These are phyloP conservation scores for Anthrax anthrax DNA, from an alignment of 2,888 invertebrate species.

Conservation along the genomic window DNA sequence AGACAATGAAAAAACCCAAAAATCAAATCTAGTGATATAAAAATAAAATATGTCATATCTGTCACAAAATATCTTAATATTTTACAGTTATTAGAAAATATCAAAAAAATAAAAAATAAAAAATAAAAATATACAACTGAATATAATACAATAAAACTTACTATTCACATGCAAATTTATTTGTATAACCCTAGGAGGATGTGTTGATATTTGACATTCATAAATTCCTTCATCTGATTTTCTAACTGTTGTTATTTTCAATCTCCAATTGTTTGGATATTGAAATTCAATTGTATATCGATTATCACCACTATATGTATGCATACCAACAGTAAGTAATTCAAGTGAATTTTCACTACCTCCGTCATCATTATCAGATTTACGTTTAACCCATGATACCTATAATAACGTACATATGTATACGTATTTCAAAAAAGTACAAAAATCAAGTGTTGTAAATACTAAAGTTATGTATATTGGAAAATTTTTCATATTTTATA, in stretches of 20 bases:
- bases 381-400: slow-evolving; percentile 56
- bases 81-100: too few species aligned
- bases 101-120: too few species aligned
- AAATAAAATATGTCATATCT: too few species aligned
- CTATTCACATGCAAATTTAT: slow-evolving; percentile 38
- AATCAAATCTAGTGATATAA: too few species aligned
- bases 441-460: too few species aligned
- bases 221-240: slow-evolving; percentile 40
- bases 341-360: slow-evolving; percentile 46
- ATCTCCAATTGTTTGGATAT: slow-evolving; percentile 43
- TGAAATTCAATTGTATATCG: slow-evolving; percentile 42
- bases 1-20: too few species aligned
- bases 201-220: slow-evolving; percentile 41
- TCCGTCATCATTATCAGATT: slow-evolving; percentile 24
- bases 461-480: too few species aligned
- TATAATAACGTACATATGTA: slow-evolving; percentile 22
- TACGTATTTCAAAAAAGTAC: too few species aligned
- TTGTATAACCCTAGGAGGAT: slow-evolving; percentile 40
- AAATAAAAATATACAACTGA: too few species aligned
- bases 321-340: slow-evolving; percentile 49
- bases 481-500: too few species aligned
- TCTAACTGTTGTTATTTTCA: slow-evolving; percentile 38
- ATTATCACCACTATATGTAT: slow-evolving; percentile 51
- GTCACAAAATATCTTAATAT: too few species aligned
- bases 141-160: slow-evolving; percentile 18